Conservation (phyloP, 2,797 vertebrate species). For the Falco biarmicus region DNA sequence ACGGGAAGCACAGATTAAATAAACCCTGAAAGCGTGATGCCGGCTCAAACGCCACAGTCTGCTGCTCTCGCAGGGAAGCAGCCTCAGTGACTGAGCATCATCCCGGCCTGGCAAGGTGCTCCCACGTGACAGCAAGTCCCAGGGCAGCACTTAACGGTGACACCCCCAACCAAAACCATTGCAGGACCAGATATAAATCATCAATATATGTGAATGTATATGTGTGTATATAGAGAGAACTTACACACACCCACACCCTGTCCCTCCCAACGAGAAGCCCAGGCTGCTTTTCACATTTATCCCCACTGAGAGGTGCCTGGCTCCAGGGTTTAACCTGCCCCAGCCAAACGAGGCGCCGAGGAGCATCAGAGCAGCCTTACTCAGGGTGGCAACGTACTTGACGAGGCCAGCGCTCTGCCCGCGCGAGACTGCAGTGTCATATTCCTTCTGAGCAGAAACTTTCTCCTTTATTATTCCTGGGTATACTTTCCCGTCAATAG, state of each 20-base stretch:
- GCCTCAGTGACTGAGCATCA: neutral
- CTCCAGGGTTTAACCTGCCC: neutral
- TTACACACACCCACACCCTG: fast-evolving
- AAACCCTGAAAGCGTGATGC: fast-evolving
- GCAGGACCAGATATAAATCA: neutral
- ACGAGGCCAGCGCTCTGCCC: conserved; percentile 87
- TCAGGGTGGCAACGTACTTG: conserved; percentile 73
- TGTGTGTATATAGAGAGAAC: fast-evolving
- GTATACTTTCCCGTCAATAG: conserved; percentile 83
- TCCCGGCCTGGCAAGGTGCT: fast-evolving
- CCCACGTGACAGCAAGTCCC: fast-evolving
- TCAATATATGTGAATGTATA: neutral
- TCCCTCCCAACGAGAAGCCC: neutral
- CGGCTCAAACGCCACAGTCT: neutral
- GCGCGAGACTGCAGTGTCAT: conserved; percentile 74
- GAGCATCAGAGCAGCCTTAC: neutral
- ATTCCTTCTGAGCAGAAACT: conserved; percentile 81
- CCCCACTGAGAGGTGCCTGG: neutral
- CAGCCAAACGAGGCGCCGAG: neutral
- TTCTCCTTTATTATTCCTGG: conserved; percentile 87
- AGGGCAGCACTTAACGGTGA: neutral
- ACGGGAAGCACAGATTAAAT: neutral
- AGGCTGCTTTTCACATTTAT: neutral
- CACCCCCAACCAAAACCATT: neutral
- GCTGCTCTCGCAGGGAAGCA: neutral